Conservation (phyloP, 2,113 vertebrate genomes). For the Platysteira castanea region DNA sequence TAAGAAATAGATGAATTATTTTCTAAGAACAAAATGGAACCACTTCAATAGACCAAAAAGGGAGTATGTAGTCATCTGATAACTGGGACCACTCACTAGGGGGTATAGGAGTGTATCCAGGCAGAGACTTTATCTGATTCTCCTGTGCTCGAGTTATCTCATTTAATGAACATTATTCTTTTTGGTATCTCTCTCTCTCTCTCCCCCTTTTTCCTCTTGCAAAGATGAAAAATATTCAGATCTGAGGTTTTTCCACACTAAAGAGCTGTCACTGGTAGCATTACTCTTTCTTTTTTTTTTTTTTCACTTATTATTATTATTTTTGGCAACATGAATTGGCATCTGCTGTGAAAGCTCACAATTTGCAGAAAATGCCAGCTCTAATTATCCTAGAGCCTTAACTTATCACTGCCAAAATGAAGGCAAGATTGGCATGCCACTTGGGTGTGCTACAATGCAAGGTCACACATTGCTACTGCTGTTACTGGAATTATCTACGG, state of each 20-base stretch:
- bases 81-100: not conserved
- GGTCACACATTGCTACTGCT: constrained; percentile 1
- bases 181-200: not conserved
- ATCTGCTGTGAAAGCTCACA: not conserved
- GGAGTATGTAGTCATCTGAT: not conserved
- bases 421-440: constrained; percentile 8
- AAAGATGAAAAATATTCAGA: not conserved
- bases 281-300: not conserved
- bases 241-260: not conserved
- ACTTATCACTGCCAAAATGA: constrained; percentile 8
- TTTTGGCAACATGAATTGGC: not conserved
- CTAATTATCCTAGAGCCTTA: constrained; percentile 1
- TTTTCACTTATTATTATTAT: not conserved
- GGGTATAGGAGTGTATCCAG: not conserved
- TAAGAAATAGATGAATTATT: not conserved
- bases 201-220: fast-evolving
- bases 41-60: not conserved
- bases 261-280: not conserved
- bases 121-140: not conserved
- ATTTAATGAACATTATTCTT: not conserved
- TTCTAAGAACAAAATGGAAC: not conserved
- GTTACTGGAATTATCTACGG: not conserved
- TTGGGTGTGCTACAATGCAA: constrained; percentile 2
- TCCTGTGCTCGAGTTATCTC: not conserved
- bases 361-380: constrained; percentile 17